Percentiles rank a stretch among this genome's conserved stretches.
phyloP scores from a whole-genome alignment of 2,113 vertebrate species.

The Morone saxatilis region DNA sequence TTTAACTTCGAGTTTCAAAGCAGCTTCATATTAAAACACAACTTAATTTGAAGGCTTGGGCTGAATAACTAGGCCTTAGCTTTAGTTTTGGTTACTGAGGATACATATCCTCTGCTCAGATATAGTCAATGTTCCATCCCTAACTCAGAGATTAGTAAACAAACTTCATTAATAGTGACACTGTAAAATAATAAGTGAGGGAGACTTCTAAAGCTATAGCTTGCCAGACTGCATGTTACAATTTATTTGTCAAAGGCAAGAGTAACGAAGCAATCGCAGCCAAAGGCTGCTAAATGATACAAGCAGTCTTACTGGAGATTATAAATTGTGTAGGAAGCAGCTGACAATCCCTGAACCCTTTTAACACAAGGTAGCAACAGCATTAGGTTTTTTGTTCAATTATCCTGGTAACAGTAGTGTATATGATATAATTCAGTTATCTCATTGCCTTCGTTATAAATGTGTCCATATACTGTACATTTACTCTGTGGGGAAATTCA shows the following conservation, averaged over 20 bases:
- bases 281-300: constrained; percentile 24
- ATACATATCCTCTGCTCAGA: neutral
- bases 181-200: constrained; percentile 20
- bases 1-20: neutral
- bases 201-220: constrained; percentile 22
- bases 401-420: neutral
- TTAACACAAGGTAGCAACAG: neutral
- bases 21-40: neutral
- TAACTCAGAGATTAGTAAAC: neutral
- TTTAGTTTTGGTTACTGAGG: neutral
- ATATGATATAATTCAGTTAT: neutral
- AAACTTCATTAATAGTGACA: constrained; percentile 4
- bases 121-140: neutral
- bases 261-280: constrained; percentile 17
- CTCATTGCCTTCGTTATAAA: neutral
- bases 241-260: constrained; percentile 27
- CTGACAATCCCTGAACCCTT: neutral
- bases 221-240: constrained; percentile 30
- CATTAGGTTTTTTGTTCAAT: neutral
- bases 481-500: neutral
- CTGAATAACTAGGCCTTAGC: neutral
- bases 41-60: neutral
- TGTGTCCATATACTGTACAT: neutral
- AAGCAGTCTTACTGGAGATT: constrained; percentile 25
- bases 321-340: neutral